Evolutionary conservation across 2,888 invertebrate species (phyloP).

Genomic region (Macrophya alboannulata): DNA sequence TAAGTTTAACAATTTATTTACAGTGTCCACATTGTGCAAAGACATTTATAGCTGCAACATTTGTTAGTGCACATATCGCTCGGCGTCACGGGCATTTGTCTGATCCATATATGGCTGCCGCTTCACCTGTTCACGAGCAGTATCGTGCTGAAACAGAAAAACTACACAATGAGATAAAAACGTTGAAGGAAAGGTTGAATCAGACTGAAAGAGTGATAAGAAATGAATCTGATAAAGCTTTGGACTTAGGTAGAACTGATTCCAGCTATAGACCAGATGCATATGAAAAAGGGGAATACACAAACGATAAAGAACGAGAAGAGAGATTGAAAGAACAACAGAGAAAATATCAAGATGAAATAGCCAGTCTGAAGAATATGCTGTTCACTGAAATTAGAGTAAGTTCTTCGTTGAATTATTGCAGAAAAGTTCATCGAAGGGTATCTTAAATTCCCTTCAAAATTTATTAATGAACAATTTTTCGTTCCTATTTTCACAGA

Average conservation of each 20-base stretch:
- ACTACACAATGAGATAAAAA: slow-evolving; percentile 85
- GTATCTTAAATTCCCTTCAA: not conserved
- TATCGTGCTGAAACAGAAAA: slow-evolving; percentile 84
- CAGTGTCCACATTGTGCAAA: slow-evolving; percentile 87
- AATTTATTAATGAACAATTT: not conserved
- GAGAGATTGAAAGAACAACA: slow-evolving; percentile 71
- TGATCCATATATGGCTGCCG: slow-evolving; percentile 62
- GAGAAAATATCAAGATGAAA: slow-evolving; percentile 72
- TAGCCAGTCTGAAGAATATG: slow-evolving; percentile 70
- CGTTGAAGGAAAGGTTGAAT: slow-evolving; percentile 84
- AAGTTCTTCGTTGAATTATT: slow-evolving; percentile 48
- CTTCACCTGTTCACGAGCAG: slow-evolving; percentile 76
- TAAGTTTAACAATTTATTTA: slow-evolving; percentile 68
- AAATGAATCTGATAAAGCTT: slow-evolving; percentile 72
- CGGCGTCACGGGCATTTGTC: slow-evolving; percentile 82
- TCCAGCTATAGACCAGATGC: slow-evolving; percentile 73
- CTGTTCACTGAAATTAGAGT: slow-evolving; percentile 76
- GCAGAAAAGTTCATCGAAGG: not conserved
- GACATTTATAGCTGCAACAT: slow-evolving; percentile 85
- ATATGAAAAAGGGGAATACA: slow-evolving; percentile 58
- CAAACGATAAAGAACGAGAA: slow-evolving; percentile 81
- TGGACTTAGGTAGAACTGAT: slow-evolving; percentile 48
- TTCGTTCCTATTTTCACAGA: slow-evolving; percentile 62
- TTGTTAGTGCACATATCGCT: slow-evolving; percentile 84
- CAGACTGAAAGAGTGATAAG: slow-evolving; percentile 83